These are phyloP conservation scores for Eristalis arbustorum DNA, from an alignment of 2,888 invertebrate genomes.

Conservation along the genomic window DNA sequence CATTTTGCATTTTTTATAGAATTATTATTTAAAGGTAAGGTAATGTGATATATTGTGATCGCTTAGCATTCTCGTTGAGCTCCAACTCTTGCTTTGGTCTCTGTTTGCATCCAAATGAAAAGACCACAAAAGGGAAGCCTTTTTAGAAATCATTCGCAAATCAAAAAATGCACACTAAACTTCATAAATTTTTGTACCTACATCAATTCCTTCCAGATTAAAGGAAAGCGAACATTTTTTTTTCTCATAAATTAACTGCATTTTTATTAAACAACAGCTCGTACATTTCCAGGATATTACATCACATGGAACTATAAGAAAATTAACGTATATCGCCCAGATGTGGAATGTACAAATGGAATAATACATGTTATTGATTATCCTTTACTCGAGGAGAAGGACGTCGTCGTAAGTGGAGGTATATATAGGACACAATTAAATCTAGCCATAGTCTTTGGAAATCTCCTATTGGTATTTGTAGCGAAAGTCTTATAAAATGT, in stretches of 20 bases:
- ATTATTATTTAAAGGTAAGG: not conserved
- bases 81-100: conserved; percentile 53
- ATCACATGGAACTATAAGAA: conserved; percentile 92
- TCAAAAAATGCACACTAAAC: conserved; percentile 28
- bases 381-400: conserved; percentile 91
- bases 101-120: conserved; percentile 14
- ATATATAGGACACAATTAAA: conserved; percentile 78
- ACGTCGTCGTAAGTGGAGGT: conserved; percentile 85
- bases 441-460: conserved; percentile 79
- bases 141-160: conserved; percentile 44
- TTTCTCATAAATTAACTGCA: conserved; percentile 36
- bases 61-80: conserved; percentile 13
- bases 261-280: conserved; percentile 65
- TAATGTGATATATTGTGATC: not conserved
- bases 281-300: conserved; percentile 85
- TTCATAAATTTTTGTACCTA: not conserved
- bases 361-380: conserved; percentile 96
- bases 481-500: conserved; percentile 78
- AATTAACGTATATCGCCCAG: conserved; percentile 92
- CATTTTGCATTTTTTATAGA: not conserved
- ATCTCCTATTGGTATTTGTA: conserved; percentile 79
- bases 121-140: conserved; percentile 18
- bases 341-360: conserved; percentile 97
- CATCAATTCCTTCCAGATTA: conserved; percentile 4
- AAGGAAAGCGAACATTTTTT: conserved; percentile 27